phyloP scores from a whole-genome alignment of 2,113 vertebrate species.

The Capreolus pygargus region DNA sequence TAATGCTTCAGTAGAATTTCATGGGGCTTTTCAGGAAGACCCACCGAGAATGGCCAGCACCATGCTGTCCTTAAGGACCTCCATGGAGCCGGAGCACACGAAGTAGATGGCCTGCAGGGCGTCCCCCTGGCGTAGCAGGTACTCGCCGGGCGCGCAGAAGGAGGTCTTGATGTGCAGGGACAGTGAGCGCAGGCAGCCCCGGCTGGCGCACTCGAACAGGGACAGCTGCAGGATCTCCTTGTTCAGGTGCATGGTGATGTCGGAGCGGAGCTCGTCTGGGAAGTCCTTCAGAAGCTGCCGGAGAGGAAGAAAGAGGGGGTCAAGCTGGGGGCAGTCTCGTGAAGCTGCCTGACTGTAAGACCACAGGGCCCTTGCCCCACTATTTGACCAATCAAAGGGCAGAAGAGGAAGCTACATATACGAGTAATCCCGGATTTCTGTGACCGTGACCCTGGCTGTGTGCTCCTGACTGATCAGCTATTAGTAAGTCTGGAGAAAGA shows the following conservation, averaged over 20 bases:
- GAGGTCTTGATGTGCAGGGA: conserved; percentile 98
- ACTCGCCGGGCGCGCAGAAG: conserved; percentile 97
- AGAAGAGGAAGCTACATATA: not conserved
- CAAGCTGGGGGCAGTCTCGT: not conserved
- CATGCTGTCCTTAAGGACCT: conserved; percentile 96
- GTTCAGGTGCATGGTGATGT: conserved; percentile 99
- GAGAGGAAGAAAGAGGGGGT: conserved; percentile 14
- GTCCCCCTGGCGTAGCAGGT: conserved; percentile 96
- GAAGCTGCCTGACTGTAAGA: not conserved
- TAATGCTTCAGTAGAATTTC: not conserved
- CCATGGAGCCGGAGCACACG: conserved; percentile 99
- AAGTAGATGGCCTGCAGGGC: conserved; percentile 98
- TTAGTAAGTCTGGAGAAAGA: not conserved
- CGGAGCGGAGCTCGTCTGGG: conserved; percentile 96
- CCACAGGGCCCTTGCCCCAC: not conserved
- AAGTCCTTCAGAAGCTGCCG: conserved; percentile 96
- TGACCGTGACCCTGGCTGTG: not conserved
- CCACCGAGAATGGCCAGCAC: conserved; percentile 97
- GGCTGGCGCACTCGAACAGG: conserved; percentile 94
- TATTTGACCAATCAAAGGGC: not conserved
- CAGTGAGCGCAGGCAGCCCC: conserved; percentile 95
- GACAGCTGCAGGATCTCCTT: conserved; percentile 98
- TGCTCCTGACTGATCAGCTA: not conserved
- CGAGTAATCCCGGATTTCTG: not conserved
- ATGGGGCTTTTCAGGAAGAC: conserved; percentile 51